Base-by-base conservation (phyloP, 2,888 invertebrate species). In the Chymomyza amoena region DNA sequence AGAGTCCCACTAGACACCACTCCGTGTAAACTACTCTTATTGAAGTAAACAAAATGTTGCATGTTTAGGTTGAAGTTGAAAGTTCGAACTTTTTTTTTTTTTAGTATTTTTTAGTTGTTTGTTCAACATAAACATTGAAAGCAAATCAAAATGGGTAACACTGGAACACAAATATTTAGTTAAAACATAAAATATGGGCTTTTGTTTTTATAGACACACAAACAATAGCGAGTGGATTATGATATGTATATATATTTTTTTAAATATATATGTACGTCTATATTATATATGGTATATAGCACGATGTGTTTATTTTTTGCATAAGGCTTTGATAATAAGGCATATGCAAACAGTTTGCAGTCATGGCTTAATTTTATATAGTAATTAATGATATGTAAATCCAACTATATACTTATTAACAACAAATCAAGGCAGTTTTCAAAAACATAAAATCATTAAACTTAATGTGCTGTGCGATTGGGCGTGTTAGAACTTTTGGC, bases 21-120 rank as follows among this genome's bases (percentile, higher is more conserved):
- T 90, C 90, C 91, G 89, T 90, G 91, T 91, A 90, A 92, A 91
- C 89, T 91, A 92, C 92, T 92, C 92, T 92, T 91, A 90, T 90
- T 90, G 89, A 89, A 90, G 90, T 89, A 88, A 90, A 89, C 84
- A 89, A 87, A 79, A 82, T 82, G 77, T 70, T 54, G 60, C 52
- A 60, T 75, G 59, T 73, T 75, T 71, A 60, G 45, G 39, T 67
- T 64, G 61, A 73, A 71, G 59, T 68, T 63, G 18, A 65, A 45
- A 59, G 71, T 57, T 63, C 64, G 61, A 56, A 20, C 60, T 68
- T 72, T 64, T 45, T 66, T 68, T 69, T 59, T 73, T 73, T 67
- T 57, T 66, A 61, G 68, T 63, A 57, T 70, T 66, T 70, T 73
- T 61, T 59, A 72, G 69, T 73, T 63, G 65, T 65, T 80, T 68